These are phyloP conservation scores for Meiosimyza platycephala DNA, from an alignment of 2,888 invertebrate genomes.

Conservation along the genomic window DNA sequence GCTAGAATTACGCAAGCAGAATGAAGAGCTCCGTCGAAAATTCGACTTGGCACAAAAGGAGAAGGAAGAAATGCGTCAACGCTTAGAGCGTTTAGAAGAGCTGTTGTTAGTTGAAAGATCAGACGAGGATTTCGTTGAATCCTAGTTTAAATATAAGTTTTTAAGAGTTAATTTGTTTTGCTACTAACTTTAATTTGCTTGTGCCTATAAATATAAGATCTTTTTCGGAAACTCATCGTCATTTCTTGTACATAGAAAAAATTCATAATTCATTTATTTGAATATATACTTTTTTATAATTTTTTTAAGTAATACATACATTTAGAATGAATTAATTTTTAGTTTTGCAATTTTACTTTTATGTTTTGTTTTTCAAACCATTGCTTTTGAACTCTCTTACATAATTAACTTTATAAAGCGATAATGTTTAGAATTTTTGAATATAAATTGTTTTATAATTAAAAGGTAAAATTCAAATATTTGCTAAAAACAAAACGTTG, in stretches of 20 bases:
- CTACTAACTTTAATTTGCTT: conserved; percentile 15
- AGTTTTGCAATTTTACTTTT: neutral
- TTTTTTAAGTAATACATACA: no score
- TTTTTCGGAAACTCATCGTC: conserved; percentile 22
- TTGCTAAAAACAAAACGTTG: conserved; percentile 4
- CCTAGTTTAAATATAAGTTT: conserved; percentile 40
- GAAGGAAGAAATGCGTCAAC: conserved; percentile 60
- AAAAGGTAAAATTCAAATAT: neutral
- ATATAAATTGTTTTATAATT: conserved; percentile 17
- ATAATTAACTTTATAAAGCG: conserved; percentile 4
- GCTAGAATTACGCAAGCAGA: conserved; percentile 59
- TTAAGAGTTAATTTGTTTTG: conserved; percentile 12
- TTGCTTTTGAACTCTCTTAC: neutral
- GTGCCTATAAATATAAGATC: conserved; percentile 31
- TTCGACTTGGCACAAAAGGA: conserved; percentile 61
- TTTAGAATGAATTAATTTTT: no score
- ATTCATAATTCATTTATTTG: no score
- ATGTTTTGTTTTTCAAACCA: neutral
- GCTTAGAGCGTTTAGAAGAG: conserved; percentile 60
- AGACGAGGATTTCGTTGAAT: conserved; percentile 42
- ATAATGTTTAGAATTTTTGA: conserved; percentile 14
- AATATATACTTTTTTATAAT: no score
- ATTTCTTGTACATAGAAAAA: conserved; percentile 21
- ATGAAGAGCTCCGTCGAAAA: conserved; percentile 61
- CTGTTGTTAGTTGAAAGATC: conserved; percentile 51